Base-by-base conservation (phyloP, 2,888 invertebrate species). In the Mesochorus sp. region DNA sequence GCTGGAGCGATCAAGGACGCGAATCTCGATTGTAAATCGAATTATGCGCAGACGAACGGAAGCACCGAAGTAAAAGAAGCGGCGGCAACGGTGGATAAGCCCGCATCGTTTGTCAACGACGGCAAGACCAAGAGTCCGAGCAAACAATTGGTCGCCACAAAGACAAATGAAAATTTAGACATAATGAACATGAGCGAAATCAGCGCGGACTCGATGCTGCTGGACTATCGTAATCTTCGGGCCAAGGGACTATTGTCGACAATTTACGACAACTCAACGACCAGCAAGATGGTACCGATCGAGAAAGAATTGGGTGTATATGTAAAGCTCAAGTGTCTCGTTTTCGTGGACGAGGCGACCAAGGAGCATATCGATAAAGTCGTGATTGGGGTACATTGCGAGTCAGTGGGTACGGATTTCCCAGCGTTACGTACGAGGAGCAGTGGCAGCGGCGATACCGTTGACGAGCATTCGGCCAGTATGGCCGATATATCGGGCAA, bases 401-500 rank as follows among this genome's bases (percentile, higher is more conserved):
- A 89, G n/a, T 14, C 83, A 6, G 14, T 67, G 0, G 21, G 12
- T 3, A 51, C 53, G 1, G 82, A 85, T 10, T 42, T 82, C 1
- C 77, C 82, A 2, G 26, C 80, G 8, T 57, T 53, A 1, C 77
- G 82, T 8, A 80, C 82, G 10, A 84, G 86, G 68, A 81, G 64
- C 42, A 85, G 84, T 26, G 88, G 89, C 51, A 84, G n/a, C n/a
- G n/a, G n/a, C n/a, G n/a, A n/a, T n/a, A n/a, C n/a, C n/a, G n/a
- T n/a, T n/a, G n/a, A n/a, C n/a, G n/a, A n/a, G n/a, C n/a, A 82
- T 0, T 89, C 86, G 0, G 82, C 85, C 0, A 87, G 82, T 1
- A 49, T 89, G 1, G 89, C 88, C 4, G 90, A 90, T 42, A 88
- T 90, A 12, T 90, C 90, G 5, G 88, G 85, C 2, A 88, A 87